A percentile compares a stretch with the other conserved stretches of the same genome.
phyloP scores from a whole-genome alignment of 2,113 vertebrate genomes.

The Brevimyrus niger region DNA sequence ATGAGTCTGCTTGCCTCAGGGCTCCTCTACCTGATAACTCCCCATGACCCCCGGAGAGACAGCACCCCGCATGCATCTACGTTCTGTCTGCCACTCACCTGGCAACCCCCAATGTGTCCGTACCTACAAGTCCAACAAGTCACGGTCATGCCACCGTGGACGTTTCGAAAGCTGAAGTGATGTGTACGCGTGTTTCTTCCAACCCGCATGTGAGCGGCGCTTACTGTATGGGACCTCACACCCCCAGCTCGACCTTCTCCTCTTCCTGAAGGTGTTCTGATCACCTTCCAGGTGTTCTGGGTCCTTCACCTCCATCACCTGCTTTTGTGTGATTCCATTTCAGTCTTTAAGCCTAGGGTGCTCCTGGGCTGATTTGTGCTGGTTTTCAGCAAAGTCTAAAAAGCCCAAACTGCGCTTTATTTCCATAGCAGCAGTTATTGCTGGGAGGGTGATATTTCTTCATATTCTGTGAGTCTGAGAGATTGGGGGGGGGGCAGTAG shows the following conservation, averaged over 20 bases:
- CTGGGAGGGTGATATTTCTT: not conserved
- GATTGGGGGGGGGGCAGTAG: not conserved
- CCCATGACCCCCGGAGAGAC: not conserved
- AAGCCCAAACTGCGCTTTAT: not conserved
- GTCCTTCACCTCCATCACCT: not conserved
- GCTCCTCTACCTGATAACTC: not conserved
- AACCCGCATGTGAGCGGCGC: not conserved
- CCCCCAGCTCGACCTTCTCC: not conserved
- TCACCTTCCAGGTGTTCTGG: not conserved
- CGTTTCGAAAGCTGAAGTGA: not conserved
- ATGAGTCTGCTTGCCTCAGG: not conserved
- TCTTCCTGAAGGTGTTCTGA: not conserved
- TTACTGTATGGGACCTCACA: not conserved
- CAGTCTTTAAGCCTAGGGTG: not conserved
- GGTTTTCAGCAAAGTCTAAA: not conserved
- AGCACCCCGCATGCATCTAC: not conserved
- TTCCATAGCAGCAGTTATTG: not conserved
- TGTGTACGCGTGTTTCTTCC: not conserved
- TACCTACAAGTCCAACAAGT: not conserved
- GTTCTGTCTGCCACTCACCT: not conserved
- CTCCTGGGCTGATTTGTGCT: not conserved
- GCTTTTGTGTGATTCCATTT: not conserved
- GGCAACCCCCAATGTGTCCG: not conserved
- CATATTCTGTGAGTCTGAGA: not conserved
- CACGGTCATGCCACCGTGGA: not conserved